A percentile compares a stretch with the other conserved stretches of the same genome.
Evolutionary conservation across 1,140 invertebrate genomes (phyloP).

Genomic region (Cryptotermes secundus): DNA sequence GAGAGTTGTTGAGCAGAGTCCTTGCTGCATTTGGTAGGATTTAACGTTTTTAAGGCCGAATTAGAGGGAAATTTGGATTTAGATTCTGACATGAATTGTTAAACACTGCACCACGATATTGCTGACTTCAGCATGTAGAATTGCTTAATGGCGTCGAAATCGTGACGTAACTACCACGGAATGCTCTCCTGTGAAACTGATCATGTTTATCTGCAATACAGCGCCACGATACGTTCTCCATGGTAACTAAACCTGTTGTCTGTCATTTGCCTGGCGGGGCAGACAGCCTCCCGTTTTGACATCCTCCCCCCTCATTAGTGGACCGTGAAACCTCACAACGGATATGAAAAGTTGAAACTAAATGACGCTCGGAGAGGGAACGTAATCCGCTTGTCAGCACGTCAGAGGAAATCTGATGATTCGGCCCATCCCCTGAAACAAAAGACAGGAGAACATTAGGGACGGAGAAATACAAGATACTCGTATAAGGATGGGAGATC

Average conservation of each 20-base stretch:
- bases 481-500: neutral
- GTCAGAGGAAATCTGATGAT: neutral
- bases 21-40: no score
- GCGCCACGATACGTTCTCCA: neutral
- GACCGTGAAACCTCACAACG: slow-evolving; percentile 28
- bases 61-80: no score
- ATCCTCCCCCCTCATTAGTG: slow-evolving; percentile 29
- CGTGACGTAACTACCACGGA: neutral
- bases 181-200: neutral
- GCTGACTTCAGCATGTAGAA: no score
- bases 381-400: slow-evolving; percentile 32
- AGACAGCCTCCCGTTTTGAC: neutral
- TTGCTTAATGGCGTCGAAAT: no score
- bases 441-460: neutral
- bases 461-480: neutral
- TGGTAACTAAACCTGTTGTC: slow-evolving; percentile 11
- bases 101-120: no score
- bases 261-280: neutral
- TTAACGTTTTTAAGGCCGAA: no score
- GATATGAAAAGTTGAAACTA: slow-evolving; percentile 24
- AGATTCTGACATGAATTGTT: no score
- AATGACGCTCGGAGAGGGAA: slow-evolving; percentile 23
- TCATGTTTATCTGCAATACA: neutral
- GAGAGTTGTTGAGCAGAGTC: no score
- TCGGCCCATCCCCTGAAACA: neutral